Evolutionary conservation across 2,888 invertebrate species (phyloP).

Genomic region (Limenitis arthemis): DNA sequence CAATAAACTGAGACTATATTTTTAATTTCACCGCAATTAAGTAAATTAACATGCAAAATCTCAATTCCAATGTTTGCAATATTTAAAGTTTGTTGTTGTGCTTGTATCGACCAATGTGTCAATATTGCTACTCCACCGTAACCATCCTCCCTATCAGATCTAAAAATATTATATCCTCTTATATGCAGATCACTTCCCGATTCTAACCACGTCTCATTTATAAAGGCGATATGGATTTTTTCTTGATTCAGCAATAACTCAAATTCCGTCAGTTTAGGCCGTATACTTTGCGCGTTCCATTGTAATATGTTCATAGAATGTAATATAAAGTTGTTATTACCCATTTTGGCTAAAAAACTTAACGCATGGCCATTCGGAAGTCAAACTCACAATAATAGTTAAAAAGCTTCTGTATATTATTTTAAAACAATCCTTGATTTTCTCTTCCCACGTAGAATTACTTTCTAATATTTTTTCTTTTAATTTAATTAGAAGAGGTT

Average conservation of each 20-base stretch:
- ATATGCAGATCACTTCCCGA: neutral
- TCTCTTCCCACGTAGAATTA: too few species aligned
- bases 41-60: neutral
- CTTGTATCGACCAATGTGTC: neutral
- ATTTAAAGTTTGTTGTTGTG: too few species aligned
- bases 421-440: too few species aligned
- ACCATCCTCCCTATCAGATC: neutral
- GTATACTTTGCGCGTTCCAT: slow-evolving; percentile 1
- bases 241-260: neutral
- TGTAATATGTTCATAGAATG: slow-evolving; percentile 8
- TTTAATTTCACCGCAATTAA: slow-evolving; percentile 4
- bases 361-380: too few species aligned
- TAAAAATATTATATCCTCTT: slow-evolving; percentile 6
- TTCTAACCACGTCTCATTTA: slow-evolving; percentile 4
- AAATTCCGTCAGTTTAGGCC: neutral
- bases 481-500: too few species aligned
- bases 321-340: too few species aligned
- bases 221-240: slow-evolving; percentile 2
- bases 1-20: slow-evolving; percentile 11
- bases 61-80: slow-evolving; percentile 2
- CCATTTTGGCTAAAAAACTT: too few species aligned
- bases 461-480: too few species aligned
- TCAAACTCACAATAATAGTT: too few species aligned
- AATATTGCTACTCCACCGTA: slow-evolving; percentile 5
- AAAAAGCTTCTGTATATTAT: too few species aligned